phyloP scores from a whole-genome alignment of 2,113 vertebrate genomes.

The Urocolius indicus region DNA sequence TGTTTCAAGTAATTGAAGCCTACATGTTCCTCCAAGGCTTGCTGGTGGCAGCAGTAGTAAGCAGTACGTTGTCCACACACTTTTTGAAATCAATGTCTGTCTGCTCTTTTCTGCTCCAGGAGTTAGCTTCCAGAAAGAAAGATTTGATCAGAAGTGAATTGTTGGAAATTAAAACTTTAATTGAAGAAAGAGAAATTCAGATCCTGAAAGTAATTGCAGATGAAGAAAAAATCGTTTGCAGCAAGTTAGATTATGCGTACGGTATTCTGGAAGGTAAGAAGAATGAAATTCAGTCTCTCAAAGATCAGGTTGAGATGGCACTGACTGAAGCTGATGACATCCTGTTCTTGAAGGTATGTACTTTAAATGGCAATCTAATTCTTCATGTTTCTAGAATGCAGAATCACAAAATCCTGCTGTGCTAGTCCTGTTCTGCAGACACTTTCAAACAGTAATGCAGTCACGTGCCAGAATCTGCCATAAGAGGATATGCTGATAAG shows the following conservation, averaged over 20 bases:
- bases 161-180: slow-evolving; percentile 80
- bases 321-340: slow-evolving; percentile 78
- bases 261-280: slow-evolving; percentile 81
- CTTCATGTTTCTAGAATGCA: not conserved
- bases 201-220: slow-evolving; percentile 73
- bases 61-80: not conserved
- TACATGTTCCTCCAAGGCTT: not conserved
- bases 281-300: slow-evolving; percentile 75
- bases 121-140: slow-evolving; percentile 68
- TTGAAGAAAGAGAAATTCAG: slow-evolving; percentile 78
- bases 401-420: not conserved
- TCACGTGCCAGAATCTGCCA: not conserved
- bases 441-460: not conserved
- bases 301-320: slow-evolving; percentile 74
- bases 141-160: slow-evolving; percentile 78
- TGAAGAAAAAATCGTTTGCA: slow-evolving; percentile 81
- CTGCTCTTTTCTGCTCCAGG: slow-evolving; percentile 71
- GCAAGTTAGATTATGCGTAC: slow-evolving; percentile 73
- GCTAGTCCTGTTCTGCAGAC: not conserved
- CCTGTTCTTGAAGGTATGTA: slow-evolving; percentile 88
- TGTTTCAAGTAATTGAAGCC: not conserved
- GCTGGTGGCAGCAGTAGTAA: not conserved
- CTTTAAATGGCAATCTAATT: not conserved
- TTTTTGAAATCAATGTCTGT: not conserved
- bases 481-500: not conserved